These are phyloP conservation scores for Oligia fasciuncula DNA, from an alignment of 2,888 invertebrate genomes.

Conservation along the genomic window DNA sequence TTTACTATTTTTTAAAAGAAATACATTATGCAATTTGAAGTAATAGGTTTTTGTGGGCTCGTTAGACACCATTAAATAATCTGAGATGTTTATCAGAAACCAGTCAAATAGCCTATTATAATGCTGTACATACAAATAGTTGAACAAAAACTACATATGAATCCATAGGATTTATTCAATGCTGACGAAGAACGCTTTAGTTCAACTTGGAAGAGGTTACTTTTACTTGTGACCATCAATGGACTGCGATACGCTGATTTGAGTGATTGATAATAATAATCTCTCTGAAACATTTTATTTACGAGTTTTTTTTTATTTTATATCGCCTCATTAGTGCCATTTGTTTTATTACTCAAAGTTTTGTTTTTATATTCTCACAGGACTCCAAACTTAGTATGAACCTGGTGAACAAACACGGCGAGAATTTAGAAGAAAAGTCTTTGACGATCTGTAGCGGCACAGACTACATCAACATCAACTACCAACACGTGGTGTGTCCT, in stretches of 20 bases:
- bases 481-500: conserved; percentile 98
- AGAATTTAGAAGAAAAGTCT: conserved; percentile 96
- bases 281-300: background rate
- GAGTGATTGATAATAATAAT: background rate
- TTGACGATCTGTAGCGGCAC: conserved; percentile 99
- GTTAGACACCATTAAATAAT: too few species aligned
- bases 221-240: background rate
- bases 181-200: too few species aligned
- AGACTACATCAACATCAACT: conserved; percentile 99
- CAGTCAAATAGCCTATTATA: too few species aligned
- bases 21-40: too few species aligned
- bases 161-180: background rate
- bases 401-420: conserved; percentile 94
- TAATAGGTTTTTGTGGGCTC: too few species aligned
- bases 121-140: too few species aligned
- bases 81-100: too few species aligned
- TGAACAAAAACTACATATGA: background rate
- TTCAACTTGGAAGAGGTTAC: background rate
- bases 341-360: background rate
- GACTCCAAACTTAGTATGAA: conserved; percentile 95
- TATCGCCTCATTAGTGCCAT: background rate
- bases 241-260: background rate
- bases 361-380: conserved; percentile 81
- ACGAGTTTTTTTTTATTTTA: background rate
- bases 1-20: too few species aligned